These are phyloP conservation scores for Elephantulus edwardii DNA, from an alignment of 2,113 vertebrate species.

Conservation along the genomic window DNA sequence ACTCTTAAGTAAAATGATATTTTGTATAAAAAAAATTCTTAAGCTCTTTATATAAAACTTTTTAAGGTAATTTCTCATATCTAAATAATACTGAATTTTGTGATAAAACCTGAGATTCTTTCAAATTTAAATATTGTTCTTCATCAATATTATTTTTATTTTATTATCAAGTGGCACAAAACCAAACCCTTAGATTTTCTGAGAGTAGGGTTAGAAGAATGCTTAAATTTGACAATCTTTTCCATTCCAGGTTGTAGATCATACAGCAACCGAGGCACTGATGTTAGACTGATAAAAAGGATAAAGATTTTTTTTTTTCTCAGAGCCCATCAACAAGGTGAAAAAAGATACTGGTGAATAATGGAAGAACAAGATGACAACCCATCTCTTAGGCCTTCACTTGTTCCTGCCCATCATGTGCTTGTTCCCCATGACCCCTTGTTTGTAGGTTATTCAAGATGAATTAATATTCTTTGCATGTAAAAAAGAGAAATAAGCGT, in stretches of 20 bases:
- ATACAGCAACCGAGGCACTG: neutral
- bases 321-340: neutral
- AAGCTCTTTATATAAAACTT: neutral
- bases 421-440: neutral
- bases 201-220: neutral
- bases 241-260: neutral
- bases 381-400: neutral
- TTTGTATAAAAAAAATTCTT: neutral
- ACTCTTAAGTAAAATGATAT: slow-evolving; percentile 31
- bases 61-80: neutral
- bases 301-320: neutral
- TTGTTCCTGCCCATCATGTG: neutral
- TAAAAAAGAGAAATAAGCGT: neutral
- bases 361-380: neutral
- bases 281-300: neutral
- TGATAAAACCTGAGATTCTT: neutral
- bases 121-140: neutral
- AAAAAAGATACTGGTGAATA: neutral
- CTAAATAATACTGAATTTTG: neutral
- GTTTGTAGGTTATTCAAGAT: neutral
- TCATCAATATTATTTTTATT: slow-evolving; percentile 21
- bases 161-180: neutral
- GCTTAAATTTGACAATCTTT: neutral
- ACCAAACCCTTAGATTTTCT: neutral
- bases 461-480: neutral